A percentile compares a stretch with the other conserved stretches of the same genome.
These are phyloP conservation scores for Melangyna quadrimaculata DNA, from an alignment of 2,888 invertebrate species.

Conservation along the genomic window DNA sequence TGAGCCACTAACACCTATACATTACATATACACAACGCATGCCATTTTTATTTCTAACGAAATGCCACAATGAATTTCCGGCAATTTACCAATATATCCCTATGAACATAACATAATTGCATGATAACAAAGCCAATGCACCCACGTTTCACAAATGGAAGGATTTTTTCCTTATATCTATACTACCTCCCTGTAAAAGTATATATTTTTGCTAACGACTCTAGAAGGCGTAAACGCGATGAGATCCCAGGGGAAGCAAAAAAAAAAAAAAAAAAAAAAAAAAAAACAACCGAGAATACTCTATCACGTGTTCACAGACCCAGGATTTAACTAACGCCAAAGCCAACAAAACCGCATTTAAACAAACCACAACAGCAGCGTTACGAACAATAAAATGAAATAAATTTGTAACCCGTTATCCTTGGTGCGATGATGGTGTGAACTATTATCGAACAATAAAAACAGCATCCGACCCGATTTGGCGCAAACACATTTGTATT, in stretches of 20 bases:
- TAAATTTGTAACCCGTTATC: constrained; percentile 68
- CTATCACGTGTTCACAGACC: constrained; percentile 55
- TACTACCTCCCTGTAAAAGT: rapidly evolving
- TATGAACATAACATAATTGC: constrained; percentile 23
- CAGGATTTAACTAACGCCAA: constrained; percentile 54
- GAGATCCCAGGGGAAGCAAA: too few species aligned
- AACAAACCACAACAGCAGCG: constrained; percentile 41
- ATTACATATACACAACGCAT: constrained; percentile 8
- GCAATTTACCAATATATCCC: neutral
- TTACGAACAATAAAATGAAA: constrained; percentile 65
- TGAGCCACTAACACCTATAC: constrained; percentile 17
- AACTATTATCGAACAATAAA: constrained; percentile 72
- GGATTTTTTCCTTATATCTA: constrained; percentile 21
- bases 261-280: constrained; percentile 3
- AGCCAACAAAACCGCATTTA: constrained; percentile 37
- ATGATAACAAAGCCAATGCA: constrained; percentile 28
- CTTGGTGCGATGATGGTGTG: constrained; percentile 63
- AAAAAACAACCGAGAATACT: constrained; percentile 5
- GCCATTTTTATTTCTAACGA: neutral
- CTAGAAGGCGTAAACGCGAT: neutral
- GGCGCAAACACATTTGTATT: constrained; percentile 67
- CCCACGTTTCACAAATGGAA: constrained; percentile 46
- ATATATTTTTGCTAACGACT: constrained; percentile 44
- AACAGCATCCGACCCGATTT: constrained; percentile 66
- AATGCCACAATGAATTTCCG: constrained; percentile 51